These are phyloP conservation scores for Archivesica marissinica DNA, from an alignment of 1,140 invertebrate genomes.

Conservation along the genomic window DNA sequence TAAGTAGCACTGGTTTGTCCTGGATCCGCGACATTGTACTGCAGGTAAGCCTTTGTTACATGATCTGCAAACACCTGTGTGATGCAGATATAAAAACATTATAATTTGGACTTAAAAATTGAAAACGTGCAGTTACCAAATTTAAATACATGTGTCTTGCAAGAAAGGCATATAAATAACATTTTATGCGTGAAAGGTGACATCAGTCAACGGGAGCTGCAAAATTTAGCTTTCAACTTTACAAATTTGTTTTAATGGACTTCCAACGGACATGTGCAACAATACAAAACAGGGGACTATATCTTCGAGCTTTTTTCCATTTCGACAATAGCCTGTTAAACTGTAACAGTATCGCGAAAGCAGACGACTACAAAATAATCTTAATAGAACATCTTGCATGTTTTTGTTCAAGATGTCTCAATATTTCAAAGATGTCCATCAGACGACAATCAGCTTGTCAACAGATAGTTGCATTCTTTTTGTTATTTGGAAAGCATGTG, in stretches of 20 bases:
- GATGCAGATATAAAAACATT: too few species aligned
- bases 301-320: slow-evolving; percentile 2
- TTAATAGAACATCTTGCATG: slow-evolving; percentile 29
- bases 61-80: too few species aligned
- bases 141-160: too few species aligned
- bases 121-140: too few species aligned
- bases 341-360: background rate
- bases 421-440: slow-evolving; percentile 56
- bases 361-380: slow-evolving; percentile 21
- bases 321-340: background rate
- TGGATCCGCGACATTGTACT: too few species aligned
- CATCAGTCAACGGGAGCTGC: background rate
- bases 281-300: background rate
- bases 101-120: too few species aligned
- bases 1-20: too few species aligned
- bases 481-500: slow-evolving; percentile 12
- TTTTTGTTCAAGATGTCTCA: slow-evolving; percentile 28
- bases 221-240: background rate
- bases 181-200: background rate
- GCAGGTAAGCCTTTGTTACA: too few species aligned
- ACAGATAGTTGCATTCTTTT: slow-evolving; percentile 30
- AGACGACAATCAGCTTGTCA: slow-evolving; percentile 20
- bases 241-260: background rate
- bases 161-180: background rate
- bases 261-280: slow-evolving; percentile 37